These are phyloP conservation scores for Pterostichus madidus DNA, from an alignment of 2,888 invertebrate species.

Conservation along the genomic window DNA sequence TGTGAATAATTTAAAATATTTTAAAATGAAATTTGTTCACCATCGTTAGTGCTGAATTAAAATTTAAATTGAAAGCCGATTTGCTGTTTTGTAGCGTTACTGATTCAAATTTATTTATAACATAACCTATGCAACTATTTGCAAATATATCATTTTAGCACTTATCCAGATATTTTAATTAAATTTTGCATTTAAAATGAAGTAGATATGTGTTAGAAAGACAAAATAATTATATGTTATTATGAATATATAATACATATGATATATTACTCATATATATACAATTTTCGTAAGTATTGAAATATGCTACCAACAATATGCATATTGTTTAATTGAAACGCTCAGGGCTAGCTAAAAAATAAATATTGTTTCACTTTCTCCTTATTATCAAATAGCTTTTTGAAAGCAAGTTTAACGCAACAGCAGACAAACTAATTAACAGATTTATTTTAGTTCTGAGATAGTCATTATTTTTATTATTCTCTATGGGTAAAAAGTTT, in stretches of 20 bases:
- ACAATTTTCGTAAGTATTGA: conserved; percentile 40
- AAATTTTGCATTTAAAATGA: conserved; percentile 55
- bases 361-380: conserved; percentile 48
- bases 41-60: not conserved
- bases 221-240: conserved; percentile 54
- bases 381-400: conserved; percentile 31
- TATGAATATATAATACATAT: conserved; percentile 23
- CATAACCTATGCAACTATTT: conserved; percentile 48
- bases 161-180: conserved; percentile 55
- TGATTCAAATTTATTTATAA: conserved; percentile 36
- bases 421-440: conserved; percentile 26
- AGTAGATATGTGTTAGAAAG: conserved; percentile 39
- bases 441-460: not conserved
- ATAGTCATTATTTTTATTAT: not conserved
- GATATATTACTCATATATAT: conserved; percentile 30
- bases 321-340: conserved; percentile 44
- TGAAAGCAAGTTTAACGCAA: conserved; percentile 45
- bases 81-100: conserved; percentile 3
- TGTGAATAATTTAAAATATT: too few relatives aligned
- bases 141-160: conserved; percentile 56
- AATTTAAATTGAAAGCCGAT: conserved; percentile 12
- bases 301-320: conserved; percentile 41
- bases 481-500: too few relatives aligned
- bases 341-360: conserved; percentile 12
- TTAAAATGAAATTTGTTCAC: not conserved